Evolutionary conservation across 2,797 vertebrate species (phyloP), one percentile per base, ranked within the genome.

Genomic region (Borostomias antarcticus): DNA sequence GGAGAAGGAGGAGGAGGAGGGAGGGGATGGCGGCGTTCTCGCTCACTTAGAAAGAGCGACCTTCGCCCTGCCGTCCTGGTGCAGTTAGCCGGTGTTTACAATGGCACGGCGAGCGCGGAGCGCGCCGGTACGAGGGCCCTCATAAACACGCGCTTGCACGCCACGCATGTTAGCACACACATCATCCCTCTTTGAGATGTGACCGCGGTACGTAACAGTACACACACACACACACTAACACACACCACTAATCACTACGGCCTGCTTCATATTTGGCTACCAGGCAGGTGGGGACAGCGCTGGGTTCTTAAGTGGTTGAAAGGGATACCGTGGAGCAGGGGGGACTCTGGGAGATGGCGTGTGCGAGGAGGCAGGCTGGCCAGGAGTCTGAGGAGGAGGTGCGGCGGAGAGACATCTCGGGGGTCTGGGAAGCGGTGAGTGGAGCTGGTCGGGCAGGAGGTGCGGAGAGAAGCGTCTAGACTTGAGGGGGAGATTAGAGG

Each of bases 211-310:
- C 40, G n/a, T n/a, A n/a, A n/a, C n/a, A n/a, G n/a, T n/a, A n/a
- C n/a, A n/a, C 32, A 64, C 30, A 30, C 29, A 56, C 45, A 52
- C 60, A 67, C 21, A 29, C 32, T 33, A 35, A 57, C 62, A 71
- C 53, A 26, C 64, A 54, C 64, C 29, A 50, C 61, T 58, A 21
- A 51, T 54, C 26, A 51, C 7, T 28, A 5, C 7, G 25, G 43
- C 13, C 52, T 28, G 26, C 25, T 26, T 54, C 3, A 28, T 29
- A 28, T 54, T 28, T 54, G 26, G 52, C 26, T 54, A 54, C 52
- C 26, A 28, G 28, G 52, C 52, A 54, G 52, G 52, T 54, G 52
- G 52, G 10, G 28, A 54, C 13, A 54, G 17, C 35, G 40, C 5
- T 15, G 29, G 19, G 50, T 64, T 64, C 21, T 57, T 33, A 48